A percentile compares a stretch with the other conserved stretches of the same genome.
phyloP scores from a whole-genome alignment of 1,140 invertebrate genomes.

The Rhopalosiphum padi region DNA sequence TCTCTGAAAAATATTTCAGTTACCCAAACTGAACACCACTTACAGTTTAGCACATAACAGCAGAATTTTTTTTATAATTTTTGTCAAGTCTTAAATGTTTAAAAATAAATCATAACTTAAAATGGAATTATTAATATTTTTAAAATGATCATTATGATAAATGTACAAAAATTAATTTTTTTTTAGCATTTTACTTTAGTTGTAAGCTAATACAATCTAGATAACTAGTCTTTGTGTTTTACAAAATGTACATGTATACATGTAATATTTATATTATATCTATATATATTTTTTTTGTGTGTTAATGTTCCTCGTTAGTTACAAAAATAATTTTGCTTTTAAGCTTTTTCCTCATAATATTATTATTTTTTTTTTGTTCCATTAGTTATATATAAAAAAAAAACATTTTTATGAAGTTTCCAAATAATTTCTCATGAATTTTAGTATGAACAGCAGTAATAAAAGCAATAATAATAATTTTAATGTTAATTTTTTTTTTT shows the following conservation, averaged over 20 bases:
- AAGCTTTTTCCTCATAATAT: constrained; percentile 55
- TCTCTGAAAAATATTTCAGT: constrained; percentile 57
- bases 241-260: constrained; percentile 42
- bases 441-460: constrained; percentile 46
- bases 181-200: constrained; percentile 54
- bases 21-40: constrained; percentile 34
- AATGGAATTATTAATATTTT: constrained; percentile 48
- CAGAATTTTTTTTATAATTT: constrained; percentile 48
- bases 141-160: constrained; percentile 43
- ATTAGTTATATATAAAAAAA: neutral
- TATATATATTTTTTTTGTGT: constrained; percentile 54
- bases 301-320: constrained; percentile 57
- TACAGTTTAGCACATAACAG: constrained; percentile 22
- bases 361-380: constrained; percentile 39
- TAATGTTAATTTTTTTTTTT: constrained; percentile 40
- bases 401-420: constrained; percentile 42
- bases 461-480: constrained; percentile 48
- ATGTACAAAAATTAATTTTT: constrained; percentile 57
- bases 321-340: constrained; percentile 54
- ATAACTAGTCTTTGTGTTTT: constrained; percentile 57
- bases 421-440: constrained; percentile 37
- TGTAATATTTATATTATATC: constrained; percentile 45
- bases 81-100: neutral
- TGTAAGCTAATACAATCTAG: constrained; percentile 53
- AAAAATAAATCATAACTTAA: constrained; percentile 39